Evolutionary conservation across 1,140 invertebrate species (phyloP), one percentile per base, ranked within the genome.

Genomic region (Drosophila pandora): DNA sequence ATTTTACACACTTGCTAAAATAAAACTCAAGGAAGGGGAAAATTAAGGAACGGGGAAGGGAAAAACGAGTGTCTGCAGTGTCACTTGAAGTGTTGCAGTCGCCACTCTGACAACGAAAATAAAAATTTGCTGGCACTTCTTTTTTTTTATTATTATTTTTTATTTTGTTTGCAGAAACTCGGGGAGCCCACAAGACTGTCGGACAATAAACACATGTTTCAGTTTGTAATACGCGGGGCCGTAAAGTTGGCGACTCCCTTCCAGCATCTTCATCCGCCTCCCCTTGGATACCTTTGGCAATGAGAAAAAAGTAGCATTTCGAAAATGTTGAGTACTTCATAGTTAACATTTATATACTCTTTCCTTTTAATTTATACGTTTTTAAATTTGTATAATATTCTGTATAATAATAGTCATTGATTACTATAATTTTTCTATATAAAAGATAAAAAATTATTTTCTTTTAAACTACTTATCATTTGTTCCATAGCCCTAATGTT

Each of bases 201-300:
- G 81, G 81, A 84, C 77, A 84, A 84, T 84, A 84, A 84, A 84
- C 81, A 84, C 82, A 84, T 84, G 82, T 84, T 84, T 84, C 82
- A 81, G 81, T 87, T 87, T 84, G 81, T 85, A 84, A 84, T 81
- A 71, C 82, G 79, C 68, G 81, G 56, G 60, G 73, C 81, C 82
- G 69, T 84, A 84, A 84, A 84, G 77, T 84, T 85, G 50, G 34
- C 41, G 48, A 55, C 64, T 47, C 17, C 55, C 59, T 28, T 54
- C 34, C 43, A 39, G 39, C 22, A 13, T 50, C 57, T 25, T 7
- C 22, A 10, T 4, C 9, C 45, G 9, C 47, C 17, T 23, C 10
- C 6, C 7, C 45, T 45, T 10, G 37, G 23, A 17, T 37, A 56
- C 59, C 72, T 65, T 61, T 9, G 12, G 12, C 12, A 6, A 30